Evolutionary conservation across 2,113 vertebrate genomes (phyloP).

Genomic region (Lepus americanus): DNA sequence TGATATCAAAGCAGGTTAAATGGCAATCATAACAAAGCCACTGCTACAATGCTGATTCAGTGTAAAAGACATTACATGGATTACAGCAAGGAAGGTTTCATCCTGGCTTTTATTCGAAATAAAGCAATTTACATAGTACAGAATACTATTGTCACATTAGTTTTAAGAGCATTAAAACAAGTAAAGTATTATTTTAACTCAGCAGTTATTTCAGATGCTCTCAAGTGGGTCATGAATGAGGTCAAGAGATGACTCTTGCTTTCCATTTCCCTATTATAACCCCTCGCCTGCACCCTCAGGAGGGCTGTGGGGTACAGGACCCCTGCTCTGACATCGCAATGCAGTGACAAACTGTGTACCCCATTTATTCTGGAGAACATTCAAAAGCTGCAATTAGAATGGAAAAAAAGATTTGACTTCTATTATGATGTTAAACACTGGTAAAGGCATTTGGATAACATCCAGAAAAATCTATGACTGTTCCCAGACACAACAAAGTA

Average conservation of each 20-base stretch:
- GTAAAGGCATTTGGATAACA: constrained; percentile 67
- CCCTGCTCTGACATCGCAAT: background rate
- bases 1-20: constrained; percentile 6
- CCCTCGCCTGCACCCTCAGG: background rate
- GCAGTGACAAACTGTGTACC: background rate
- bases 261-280: constrained; percentile 45
- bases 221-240: background rate
- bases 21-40: background rate
- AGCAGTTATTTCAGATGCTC: constrained; percentile 35
- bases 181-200: constrained; percentile 21
- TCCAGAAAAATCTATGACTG: constrained; percentile 60
- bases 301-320: background rate
- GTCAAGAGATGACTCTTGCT: constrained; percentile 18
- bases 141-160: constrained; percentile 55
- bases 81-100: background rate
- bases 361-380: constrained; percentile 26
- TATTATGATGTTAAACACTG: constrained; percentile 58
- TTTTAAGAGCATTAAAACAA: constrained; percentile 50
- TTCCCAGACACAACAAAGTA: constrained; percentile 64
- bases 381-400: constrained; percentile 61
- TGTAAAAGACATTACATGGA: background rate
- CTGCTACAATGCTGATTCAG: background rate
- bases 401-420: constrained; percentile 22
- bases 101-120: constrained; percentile 48
- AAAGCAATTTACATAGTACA: constrained; percentile 16